phyloP scores from a whole-genome alignment of 2,888 invertebrate genomes.

The Andrena minutula region DNA sequence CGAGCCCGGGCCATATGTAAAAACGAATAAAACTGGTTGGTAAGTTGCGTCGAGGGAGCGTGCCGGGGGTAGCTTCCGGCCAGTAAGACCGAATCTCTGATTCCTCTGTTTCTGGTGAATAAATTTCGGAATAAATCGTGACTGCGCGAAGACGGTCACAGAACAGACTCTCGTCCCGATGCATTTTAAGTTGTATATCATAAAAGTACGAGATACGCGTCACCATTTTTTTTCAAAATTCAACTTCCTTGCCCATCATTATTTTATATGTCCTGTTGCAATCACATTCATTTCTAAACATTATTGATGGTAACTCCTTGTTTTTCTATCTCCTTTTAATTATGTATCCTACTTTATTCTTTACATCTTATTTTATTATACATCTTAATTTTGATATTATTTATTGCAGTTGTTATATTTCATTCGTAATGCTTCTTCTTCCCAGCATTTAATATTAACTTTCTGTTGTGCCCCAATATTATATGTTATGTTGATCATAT shows the following conservation, averaged over 20 bases:
- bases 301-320: neutral
- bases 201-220: constrained; percentile 14
- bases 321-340: neutral
- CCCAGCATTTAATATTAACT: neutral
- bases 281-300: neutral
- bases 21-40: constrained; percentile 81
- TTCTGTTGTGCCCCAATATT: too few relatives aligned
- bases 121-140: constrained; percentile 62
- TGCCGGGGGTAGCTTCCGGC: constrained; percentile 73
- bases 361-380: neutral
- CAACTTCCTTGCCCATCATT: neutral
- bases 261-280: neutral
- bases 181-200: neutral
- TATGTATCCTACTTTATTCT: too few relatives aligned
- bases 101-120: constrained; percentile 63
- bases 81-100: constrained; percentile 69
- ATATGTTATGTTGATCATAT: too few relatives aligned
- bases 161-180: constrained; percentile 4
- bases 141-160: constrained; percentile 16
- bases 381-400: neutral
- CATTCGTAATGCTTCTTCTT: neutral
- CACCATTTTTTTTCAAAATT: neutral
- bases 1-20: constrained; percentile 77
- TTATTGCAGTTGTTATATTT: neutral
- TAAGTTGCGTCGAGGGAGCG: constrained; percentile 81